Evolutionary conservation across 2,888 invertebrate species (phyloP), one percentile per base, ranked within the genome.

Genomic region (Rhimphoctona megacephalus): DNA sequence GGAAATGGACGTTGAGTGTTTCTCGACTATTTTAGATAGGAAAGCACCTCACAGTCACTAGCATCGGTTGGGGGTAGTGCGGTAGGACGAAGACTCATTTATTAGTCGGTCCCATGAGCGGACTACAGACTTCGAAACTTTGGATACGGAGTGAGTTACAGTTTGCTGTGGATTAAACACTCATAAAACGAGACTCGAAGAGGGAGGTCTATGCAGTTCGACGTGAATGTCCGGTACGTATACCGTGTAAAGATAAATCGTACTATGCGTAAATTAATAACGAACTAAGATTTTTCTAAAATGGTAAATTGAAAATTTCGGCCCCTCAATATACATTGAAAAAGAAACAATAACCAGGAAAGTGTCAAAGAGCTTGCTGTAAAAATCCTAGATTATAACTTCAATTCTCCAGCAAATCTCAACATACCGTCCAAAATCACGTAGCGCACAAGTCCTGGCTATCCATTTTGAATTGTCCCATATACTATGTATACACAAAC

Each of bases 91-190:
- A 74, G 79, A 81, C 69, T 81, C 83, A 86, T 86, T 81, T 84
- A 86, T 86, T 84, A 86, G 86, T 81, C 67, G 74, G 84, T 84
- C 84, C 74, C 81, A 74, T 54, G 84, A 79, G 84, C 72, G 81
- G 69, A 70, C 52, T 76, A 52, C 70, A 19, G 82, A 79, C 86
- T 84, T 81, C 25, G 86, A 84, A 86, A 86, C 86, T 86, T 84
- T 66, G 86, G 54, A 86, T 78, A 78, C 17, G 46, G 30, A 70
- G 81, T 84, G 86, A 86, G 74, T 86, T 86, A 84, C 81, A 73
- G 74, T 49, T 81, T 73, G 66, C 66, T 61, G 80, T 82, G 80
- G 85, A 86, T 86, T 85, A 86, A 85, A 81, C 74, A 76, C 72
- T 81, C 80, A 61, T 69, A 70, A 86, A 84, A 80, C 80, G 79